Base-by-base conservation (phyloP, 2,113 vertebrate genomes). In the Trogon surrucura region DNA sequence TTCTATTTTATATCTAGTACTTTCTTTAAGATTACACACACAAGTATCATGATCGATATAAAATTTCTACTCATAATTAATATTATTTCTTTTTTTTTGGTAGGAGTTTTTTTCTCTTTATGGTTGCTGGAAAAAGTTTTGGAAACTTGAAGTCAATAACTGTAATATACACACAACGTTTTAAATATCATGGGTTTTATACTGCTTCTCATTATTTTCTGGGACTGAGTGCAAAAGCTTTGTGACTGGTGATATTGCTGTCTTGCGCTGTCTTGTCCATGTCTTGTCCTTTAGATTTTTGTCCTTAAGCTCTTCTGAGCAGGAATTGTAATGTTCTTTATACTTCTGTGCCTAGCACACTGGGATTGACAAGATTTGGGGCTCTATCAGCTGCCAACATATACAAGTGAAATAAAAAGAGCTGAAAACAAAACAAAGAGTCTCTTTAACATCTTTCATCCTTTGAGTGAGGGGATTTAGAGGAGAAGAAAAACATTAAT, bases 331-430 rank as follows among this genome's bases (percentile, higher is more conserved):
- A 58, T 62, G 61, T 92, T 89, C 71, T 88, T 90, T 90, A 80
- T 29, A 80, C 2, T 26, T 92, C 88, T 80, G 32, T 94, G 75
- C 67, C 50, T 86, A 88, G 44, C 60, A 86, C 56, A 38, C 36
- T 90, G 91, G 67, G n/a, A 95, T 83, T 80, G 80, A 74, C 72
- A 67, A 80, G 56, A 94, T 80, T 84, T 91, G 64, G 44, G 56
- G 67, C 60, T 96, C 72, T 94, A 71, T 92, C 80, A 84, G 47
- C 88, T 92, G 85, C 83, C 60, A 91, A 60, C 75, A 86, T 70
- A 78, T 73, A 95, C 75, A 91, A 95, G 85, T 88, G 41, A 94
- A 92, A 88, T 86, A 80, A 86, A 95, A 91, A 88, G 50, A 67
- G 75, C 47, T 88, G 88, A 93, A 94, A 93, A 71, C 50, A 77